phyloP scores from a whole-genome alignment of 35 echinoderm and acorn worm genomes.

The Apostichopus japonicus region DNA sequence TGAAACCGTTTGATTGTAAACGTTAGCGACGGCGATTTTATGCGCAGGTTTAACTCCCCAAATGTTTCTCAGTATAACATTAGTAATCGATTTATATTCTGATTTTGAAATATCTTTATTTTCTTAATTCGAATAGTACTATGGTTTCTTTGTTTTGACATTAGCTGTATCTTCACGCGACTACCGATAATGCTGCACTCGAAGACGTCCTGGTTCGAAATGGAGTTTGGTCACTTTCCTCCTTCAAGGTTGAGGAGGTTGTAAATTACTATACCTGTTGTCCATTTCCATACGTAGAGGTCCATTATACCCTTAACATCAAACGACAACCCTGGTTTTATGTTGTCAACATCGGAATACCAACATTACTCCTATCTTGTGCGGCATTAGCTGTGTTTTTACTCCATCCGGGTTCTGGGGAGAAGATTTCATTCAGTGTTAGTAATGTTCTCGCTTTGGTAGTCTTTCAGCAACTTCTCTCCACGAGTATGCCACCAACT shows the following conservation, averaged over 20 bases:
- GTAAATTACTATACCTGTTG: slow-evolving; percentile 5
- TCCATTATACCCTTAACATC: slow-evolving; percentile 14
- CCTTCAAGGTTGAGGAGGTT: background rate
- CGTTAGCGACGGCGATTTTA: background rate
- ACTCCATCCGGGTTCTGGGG: slow-evolving; percentile 71
- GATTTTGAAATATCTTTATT: background rate
- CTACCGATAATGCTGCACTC: background rate
- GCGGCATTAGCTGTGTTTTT: slow-evolving; percentile 52
- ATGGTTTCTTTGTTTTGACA: background rate
- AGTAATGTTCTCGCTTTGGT: slow-evolving; percentile 79
- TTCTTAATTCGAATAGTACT: background rate
- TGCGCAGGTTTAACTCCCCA: background rate
- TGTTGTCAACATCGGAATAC: slow-evolving; percentile 38
- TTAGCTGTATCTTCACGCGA: slow-evolving; percentile 7
- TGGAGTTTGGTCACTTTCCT: background rate
- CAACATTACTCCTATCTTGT: slow-evolving; percentile 46
- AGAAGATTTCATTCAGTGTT: slow-evolving; percentile 82
- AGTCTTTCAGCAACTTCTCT: slow-evolving; percentile 77
- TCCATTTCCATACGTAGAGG: slow-evolving; percentile 9
- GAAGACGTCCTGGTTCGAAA: background rate
- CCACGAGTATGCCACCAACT: slow-evolving; percentile 68
- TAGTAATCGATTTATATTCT: background rate
- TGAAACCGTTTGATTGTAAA: too few species aligned
- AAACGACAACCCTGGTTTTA: slow-evolving; percentile 43
- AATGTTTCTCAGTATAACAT: background rate